phyloP scores from a whole-genome alignment of 2,888 invertebrate species.

The Endotricha flammealis region DNA sequence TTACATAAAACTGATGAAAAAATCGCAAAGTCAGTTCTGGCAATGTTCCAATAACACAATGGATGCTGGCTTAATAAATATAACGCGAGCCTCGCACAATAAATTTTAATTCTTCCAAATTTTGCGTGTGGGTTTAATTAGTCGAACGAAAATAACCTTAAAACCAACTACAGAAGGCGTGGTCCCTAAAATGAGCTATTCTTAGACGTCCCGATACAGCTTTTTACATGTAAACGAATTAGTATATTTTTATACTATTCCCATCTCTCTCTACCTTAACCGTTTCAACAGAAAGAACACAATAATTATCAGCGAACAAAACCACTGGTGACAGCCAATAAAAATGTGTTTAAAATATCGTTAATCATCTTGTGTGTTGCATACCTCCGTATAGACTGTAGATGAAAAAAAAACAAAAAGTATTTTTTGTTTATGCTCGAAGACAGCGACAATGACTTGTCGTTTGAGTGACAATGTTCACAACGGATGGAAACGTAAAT shows the following conservation, averaged over 20 bases:
- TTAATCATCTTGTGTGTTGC: slow-evolving; percentile 14
- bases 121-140: slow-evolving; percentile 51
- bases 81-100: slow-evolving; percentile 36
- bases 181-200: slow-evolving; percentile 26
- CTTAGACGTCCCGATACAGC: slow-evolving; percentile 13
- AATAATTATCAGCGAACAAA: slow-evolving; percentile 9
- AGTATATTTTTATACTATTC: slow-evolving; percentile 3
- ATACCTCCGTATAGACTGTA: slow-evolving; percentile 1
- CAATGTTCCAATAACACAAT: slow-evolving; percentile 47
- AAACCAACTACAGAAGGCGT: slow-evolving; percentile 40
- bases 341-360: slow-evolving; percentile 14
- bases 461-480: slow-evolving; percentile 14
- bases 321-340: slow-evolving; percentile 12
- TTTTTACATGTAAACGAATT: slow-evolving; percentile 8
- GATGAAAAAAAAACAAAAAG: slow-evolving; percentile 1
- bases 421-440: background rate
- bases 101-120: slow-evolving; percentile 46
- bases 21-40: slow-evolving; percentile 51
- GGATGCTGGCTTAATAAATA: slow-evolving; percentile 52
- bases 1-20: slow-evolving; percentile 36
- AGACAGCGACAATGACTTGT: slow-evolving; percentile 10
- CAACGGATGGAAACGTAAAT: slow-evolving; percentile 7
- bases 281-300: background rate
- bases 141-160: slow-evolving; percentile 36
- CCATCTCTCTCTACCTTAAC: slow-evolving; percentile 5